A percentile compares a stretch with the other conserved stretches of the same genome.
phyloP scores from a whole-genome alignment of 2,113 vertebrate species.

The Pluvialis apricaria region DNA sequence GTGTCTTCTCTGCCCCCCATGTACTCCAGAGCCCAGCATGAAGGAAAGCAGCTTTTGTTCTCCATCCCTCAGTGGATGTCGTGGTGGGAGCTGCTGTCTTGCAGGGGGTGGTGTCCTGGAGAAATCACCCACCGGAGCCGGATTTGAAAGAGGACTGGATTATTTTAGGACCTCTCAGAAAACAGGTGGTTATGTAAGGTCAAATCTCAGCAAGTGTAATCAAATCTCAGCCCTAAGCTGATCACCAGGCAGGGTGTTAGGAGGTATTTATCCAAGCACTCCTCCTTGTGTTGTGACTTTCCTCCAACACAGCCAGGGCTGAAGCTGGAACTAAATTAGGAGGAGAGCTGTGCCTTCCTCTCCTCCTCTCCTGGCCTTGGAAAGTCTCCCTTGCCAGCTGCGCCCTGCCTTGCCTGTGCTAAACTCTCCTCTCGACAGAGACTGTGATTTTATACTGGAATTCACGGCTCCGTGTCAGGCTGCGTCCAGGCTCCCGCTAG shows the following conservation, averaged over 20 bases:
- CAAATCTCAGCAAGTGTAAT: constrained; percentile 34
- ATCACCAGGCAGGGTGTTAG: constrained; percentile 28
- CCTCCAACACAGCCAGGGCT: neutral
- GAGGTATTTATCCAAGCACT: constrained; percentile 18
- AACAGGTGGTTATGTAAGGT: constrained; percentile 45
- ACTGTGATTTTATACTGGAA: neutral
- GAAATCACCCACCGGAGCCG: neutral
- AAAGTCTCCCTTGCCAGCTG: neutral
- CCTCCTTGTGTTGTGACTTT: neutral
- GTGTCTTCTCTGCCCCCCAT: neutral
- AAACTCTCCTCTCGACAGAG: neutral
- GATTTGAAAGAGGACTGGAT: neutral
- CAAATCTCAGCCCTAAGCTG: constrained; percentile 52
- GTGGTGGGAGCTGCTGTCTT: rapidly evolving
- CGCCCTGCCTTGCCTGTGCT: neutral
- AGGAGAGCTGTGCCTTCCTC: neutral
- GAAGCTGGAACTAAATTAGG: constrained; percentile 24
- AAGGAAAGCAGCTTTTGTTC: neutral
- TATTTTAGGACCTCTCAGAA: constrained; percentile 33
- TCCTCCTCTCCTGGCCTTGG: neutral
- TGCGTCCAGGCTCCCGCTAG: neutral
- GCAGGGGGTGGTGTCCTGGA: neutral
- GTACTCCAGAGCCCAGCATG: neutral
- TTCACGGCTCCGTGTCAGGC: neutral
- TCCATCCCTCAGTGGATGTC: neutral